Evolutionary conservation across 1,140 invertebrate genomes (phyloP).

Genomic region (Drosophila navojoa): DNA sequence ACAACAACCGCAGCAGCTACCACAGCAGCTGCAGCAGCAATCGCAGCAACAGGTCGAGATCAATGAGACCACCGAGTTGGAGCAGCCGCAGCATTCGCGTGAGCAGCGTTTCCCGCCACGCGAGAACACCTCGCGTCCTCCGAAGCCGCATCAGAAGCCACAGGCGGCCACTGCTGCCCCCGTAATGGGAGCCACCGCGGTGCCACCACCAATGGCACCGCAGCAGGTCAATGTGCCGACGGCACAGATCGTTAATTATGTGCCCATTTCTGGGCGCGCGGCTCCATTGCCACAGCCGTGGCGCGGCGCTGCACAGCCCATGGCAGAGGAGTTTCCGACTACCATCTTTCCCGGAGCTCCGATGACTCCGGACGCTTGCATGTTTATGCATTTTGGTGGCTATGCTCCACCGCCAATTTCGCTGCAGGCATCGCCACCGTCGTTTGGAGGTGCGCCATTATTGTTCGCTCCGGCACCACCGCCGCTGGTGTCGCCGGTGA

Average conservation of each 20-base stretch:
- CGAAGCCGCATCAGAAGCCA: constrained; percentile 1
- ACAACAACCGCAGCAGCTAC: constrained; percentile 1
- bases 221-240: not conserved
- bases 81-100: constrained; percentile 28
- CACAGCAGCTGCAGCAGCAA: constrained; percentile 2
- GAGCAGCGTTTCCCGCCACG: constrained; percentile 21
- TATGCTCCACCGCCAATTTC: constrained; percentile 34
- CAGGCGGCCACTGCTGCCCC: not conserved
- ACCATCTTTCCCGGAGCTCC: constrained; percentile 21
- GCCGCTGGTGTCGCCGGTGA: not conserved
- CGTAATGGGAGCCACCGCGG: not conserved
- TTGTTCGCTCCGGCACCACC: constrained; percentile 15
- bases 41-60: not conserved
- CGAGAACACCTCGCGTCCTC: not conserved
- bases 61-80: not conserved
- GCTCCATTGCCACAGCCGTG: constrained; percentile 33
- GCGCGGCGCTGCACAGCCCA: constrained; percentile 22
- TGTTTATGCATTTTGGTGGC: constrained; percentile 54
- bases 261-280: constrained; percentile 30
- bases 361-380: constrained; percentile 34
- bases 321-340: constrained; percentile 40
- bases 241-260: constrained; percentile 48
- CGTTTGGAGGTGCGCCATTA: constrained; percentile 13
- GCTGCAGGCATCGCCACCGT: constrained; percentile 9
- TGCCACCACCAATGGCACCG: not conserved